Percentiles rank a stretch among this genome's conserved stretches.
Conservation (phyloP, 2,113 vertebrate species). For the Cervus canadensis region DNA sequence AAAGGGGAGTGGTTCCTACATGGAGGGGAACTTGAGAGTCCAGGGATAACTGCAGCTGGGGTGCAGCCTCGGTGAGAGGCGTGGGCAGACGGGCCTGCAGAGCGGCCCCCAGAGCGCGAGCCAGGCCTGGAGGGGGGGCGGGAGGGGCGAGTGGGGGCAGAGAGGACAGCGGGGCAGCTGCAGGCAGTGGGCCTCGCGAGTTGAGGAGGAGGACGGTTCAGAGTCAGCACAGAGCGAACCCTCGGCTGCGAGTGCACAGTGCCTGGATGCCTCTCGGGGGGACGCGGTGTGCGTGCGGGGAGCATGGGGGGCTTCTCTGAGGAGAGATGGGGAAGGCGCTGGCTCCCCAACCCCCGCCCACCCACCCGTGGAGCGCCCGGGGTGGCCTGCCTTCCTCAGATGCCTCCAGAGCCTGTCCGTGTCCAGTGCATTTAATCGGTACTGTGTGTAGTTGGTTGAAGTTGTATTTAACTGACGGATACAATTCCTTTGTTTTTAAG, state of each 20-base stretch:
- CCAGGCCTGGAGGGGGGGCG: fast-evolving
- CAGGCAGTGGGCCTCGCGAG: too few relatives aligned
- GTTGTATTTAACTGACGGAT: not conserved
- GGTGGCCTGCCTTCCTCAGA: fast-evolving
- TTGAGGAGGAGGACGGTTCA: too few relatives aligned
- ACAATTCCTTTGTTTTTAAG: constrained; percentile 69
- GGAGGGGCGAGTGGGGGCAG: too few relatives aligned
- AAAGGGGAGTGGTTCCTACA: too few relatives aligned
- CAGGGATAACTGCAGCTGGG: not conserved
- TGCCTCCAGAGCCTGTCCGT: not conserved
- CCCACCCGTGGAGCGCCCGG: fast-evolving
- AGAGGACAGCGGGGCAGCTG: too few relatives aligned
- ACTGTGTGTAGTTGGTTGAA: not conserved
- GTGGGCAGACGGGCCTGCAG: not conserved
- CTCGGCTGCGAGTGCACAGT: fast-evolving
- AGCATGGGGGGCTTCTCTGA: not conserved
- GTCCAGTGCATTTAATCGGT: too few relatives aligned
- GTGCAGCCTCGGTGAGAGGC: not conserved
- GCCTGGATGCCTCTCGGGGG: not conserved
- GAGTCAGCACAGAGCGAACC: not conserved
- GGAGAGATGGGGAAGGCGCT: not conserved
- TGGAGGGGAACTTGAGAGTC: too few relatives aligned
- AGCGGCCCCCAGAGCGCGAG: fast-evolving
- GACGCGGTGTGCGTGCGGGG: fast-evolving
- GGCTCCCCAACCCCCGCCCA: not conserved